These are phyloP conservation scores for Drosophila ananassae DNA, from an alignment of 1,140 invertebrate species.

Conservation along the genomic window DNA sequence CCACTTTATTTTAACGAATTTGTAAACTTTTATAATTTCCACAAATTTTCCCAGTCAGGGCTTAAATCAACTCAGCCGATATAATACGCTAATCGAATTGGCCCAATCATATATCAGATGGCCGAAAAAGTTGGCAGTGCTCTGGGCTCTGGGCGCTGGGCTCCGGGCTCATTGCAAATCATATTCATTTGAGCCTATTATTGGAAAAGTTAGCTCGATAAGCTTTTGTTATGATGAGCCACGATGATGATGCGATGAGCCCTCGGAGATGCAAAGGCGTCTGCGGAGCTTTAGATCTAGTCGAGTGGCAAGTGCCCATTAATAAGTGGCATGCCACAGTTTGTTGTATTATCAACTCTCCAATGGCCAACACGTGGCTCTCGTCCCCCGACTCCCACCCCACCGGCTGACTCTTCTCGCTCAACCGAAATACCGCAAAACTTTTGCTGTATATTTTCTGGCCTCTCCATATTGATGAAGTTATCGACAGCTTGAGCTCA, in stretches of 20 bases:
- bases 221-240: conserved; percentile 76
- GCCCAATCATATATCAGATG: conserved; percentile 17
- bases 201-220: conserved; percentile 79
- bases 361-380: conserved; percentile 60
- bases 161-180: conserved; percentile 35
- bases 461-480: conserved; percentile 67
- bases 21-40: background rate
- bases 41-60: conserved; percentile 3
- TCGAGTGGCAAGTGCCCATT: conserved; percentile 57
- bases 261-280: conserved; percentile 30
- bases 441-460: conserved; percentile 26
- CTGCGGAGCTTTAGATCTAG: conserved; percentile 53
- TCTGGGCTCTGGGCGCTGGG: conserved; percentile 12
- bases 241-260: conserved; percentile 49
- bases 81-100: conserved; percentile 30
- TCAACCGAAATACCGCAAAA: conserved; percentile 31
- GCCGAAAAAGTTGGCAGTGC: conserved; percentile 45
- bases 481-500: conserved; percentile 66
- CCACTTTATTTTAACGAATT: background rate
- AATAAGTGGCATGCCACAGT: conserved; percentile 66
- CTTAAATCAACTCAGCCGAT: conserved; percentile 16
- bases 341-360: conserved; percentile 65
- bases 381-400: background rate
- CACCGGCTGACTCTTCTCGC: conserved; percentile 1
- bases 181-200: conserved; percentile 81